Percentiles rank a stretch among this genome's conserved stretches.
These are phyloP conservation scores for Diphyllodes magnificus DNA, from an alignment of 2,113 vertebrate species.

Conservation along the genomic window DNA sequence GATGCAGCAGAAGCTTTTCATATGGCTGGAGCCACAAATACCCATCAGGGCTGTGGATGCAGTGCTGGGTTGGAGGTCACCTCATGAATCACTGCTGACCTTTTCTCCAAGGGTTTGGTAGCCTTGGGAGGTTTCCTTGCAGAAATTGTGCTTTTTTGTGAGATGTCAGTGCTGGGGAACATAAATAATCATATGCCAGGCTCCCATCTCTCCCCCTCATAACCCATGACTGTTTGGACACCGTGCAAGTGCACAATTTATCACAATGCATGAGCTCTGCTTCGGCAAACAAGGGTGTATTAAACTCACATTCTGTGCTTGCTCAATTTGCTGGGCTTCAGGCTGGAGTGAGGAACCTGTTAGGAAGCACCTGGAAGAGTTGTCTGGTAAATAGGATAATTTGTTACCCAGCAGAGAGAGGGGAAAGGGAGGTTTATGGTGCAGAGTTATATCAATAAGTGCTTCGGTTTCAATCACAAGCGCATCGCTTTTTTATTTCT, in stretches of 20 bases:
- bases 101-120: background rate
- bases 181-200: background rate
- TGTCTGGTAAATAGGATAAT: background rate
- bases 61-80: background rate
- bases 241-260: background rate
- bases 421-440: background rate
- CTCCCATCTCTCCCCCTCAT: background rate
- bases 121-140: background rate
- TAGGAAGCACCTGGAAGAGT: background rate
- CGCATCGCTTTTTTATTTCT: constrained; percentile 33
- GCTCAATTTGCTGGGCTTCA: background rate
- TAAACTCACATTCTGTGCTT: background rate
- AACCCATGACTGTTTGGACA: background rate
- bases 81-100: background rate
- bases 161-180: background rate
- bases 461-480: constrained; percentile 43
- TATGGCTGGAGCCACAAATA: background rate
- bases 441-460: constrained; percentile 24
- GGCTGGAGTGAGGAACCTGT: background rate
- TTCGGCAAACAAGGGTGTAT: background rate
- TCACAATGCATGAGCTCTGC: background rate
- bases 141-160: background rate
- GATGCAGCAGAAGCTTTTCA: background rate
- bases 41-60: background rate
- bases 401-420: background rate